Conservation (phyloP, 2,113 vertebrate genomes). For the Cinclus cinclus region DNA sequence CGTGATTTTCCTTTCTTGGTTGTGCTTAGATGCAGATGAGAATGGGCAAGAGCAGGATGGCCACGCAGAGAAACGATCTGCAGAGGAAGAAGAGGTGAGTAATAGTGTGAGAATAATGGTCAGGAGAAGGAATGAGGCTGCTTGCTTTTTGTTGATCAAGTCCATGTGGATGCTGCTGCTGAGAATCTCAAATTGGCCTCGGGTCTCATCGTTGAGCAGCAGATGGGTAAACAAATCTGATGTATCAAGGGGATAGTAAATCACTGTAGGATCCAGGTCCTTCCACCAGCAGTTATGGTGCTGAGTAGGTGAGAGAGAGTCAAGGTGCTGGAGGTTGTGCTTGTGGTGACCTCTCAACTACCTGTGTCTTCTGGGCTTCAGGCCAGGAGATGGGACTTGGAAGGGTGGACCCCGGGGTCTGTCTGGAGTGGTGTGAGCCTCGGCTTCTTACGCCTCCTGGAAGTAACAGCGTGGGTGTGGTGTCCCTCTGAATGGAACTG, state of each 20-base stretch:
- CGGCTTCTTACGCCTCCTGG: background rate
- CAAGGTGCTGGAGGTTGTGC: background rate
- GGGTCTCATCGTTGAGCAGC: background rate
- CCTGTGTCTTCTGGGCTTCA: background rate
- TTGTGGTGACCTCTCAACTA: background rate
- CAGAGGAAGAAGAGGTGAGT: constrained; percentile 78
- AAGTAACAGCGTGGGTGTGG: background rate
- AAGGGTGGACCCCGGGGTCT: background rate
- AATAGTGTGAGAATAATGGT: background rate
- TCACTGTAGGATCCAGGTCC: background rate
- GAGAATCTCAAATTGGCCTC: background rate
- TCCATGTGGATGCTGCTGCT: background rate
- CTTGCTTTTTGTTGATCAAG: background rate
- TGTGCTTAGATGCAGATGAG: constrained; percentile 71
- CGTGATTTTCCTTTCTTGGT: background rate
- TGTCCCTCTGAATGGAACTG: background rate
- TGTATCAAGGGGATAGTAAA: background rate
- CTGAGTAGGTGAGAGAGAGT: background rate
- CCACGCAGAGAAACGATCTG: constrained; percentile 78
- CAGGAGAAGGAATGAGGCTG: background rate
- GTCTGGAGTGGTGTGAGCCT: background rate
- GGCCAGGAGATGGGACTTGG: background rate
- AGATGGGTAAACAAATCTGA: background rate
- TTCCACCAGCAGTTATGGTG: background rate
- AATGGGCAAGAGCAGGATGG: constrained; percentile 78